These are phyloP conservation scores for Chunga burmeisteri DNA, from an alignment of 2,113 vertebrate species.

Conservation along the genomic window DNA sequence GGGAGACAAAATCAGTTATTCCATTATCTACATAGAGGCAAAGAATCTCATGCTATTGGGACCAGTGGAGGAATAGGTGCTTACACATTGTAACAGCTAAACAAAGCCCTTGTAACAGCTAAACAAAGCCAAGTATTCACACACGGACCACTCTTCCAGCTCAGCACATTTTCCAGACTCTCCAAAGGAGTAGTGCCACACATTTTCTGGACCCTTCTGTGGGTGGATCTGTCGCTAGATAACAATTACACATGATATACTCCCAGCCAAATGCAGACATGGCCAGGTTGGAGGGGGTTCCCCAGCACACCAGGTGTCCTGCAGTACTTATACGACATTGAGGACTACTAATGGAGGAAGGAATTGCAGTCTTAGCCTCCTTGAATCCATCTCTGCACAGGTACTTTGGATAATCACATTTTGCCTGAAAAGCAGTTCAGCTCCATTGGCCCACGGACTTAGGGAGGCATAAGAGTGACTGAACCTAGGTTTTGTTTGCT, in stretches of 20 bases:
- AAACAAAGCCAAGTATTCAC: background rate
- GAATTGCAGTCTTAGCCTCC: background rate
- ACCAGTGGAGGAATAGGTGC: background rate
- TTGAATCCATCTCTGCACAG: background rate
- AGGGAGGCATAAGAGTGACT: background rate
- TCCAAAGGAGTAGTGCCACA: background rate
- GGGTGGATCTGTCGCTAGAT: background rate
- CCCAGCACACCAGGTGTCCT: background rate
- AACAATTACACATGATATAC: rapidly evolving
- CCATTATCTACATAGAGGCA: background rate
- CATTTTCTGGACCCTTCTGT: background rate
- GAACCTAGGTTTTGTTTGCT: background rate
- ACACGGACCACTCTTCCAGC: background rate
- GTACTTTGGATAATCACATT: background rate
- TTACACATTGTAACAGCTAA: background rate
- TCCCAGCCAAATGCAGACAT: background rate
- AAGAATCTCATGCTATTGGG: background rate
- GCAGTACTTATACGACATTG: rapidly evolving
- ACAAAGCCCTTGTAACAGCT: background rate
- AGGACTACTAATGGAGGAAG: background rate
- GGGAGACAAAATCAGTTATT: background rate
- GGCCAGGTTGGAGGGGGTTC: background rate
- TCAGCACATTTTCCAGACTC: background rate
- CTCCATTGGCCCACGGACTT: background rate
- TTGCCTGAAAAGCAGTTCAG: background rate